Percentiles rank a stretch among this genome's conserved stretches.
phyloP scores from a whole-genome alignment of 2,888 invertebrate genomes.

The Euplexia lucipara region DNA sequence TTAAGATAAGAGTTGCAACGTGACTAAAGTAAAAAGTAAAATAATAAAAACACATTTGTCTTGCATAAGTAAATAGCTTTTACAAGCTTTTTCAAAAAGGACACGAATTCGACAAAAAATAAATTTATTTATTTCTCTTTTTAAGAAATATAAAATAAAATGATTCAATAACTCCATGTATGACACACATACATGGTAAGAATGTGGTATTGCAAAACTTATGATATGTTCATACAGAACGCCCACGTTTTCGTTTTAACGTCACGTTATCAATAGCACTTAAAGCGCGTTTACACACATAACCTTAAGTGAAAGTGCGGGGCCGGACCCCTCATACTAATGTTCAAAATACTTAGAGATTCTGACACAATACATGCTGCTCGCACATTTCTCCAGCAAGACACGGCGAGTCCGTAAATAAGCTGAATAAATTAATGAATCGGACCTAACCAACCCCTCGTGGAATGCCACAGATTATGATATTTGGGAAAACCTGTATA shows the following conservation, averaged over 20 bases:
- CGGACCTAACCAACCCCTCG: constrained; percentile 83
- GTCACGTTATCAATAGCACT: constrained; percentile 87
- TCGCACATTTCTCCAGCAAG: constrained; percentile 87
- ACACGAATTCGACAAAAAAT: constrained; percentile 12
- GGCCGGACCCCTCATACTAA: constrained; percentile 86
- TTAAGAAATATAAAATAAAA: constrained; percentile 33
- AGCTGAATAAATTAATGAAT: constrained; percentile 87
- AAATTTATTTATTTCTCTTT: constrained; percentile 48
- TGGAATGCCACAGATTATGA: constrained; percentile 76
- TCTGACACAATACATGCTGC: constrained; percentile 83
- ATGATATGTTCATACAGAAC: constrained; percentile 54
- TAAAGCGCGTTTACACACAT: constrained; percentile 87
- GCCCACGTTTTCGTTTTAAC: constrained; percentile 78
- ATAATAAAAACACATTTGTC: constrained; percentile 17
- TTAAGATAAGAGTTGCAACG: too few relatives aligned
- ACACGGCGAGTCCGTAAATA: constrained; percentile 84
- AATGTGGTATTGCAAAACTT: constrained; percentile 58
- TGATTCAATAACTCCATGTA: constrained; percentile 47
- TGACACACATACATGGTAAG: constrained; percentile 20
- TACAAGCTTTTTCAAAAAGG: constrained; percentile 26
- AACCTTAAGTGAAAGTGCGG: constrained; percentile 89
- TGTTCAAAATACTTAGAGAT: constrained; percentile 88
- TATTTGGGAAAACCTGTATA: constrained; percentile 41
- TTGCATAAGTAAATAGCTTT: constrained; percentile 12
- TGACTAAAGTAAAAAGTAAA: too few relatives aligned